Percentiles rank a stretch among this genome's conserved stretches.
Conservation (phyloP, 2,113 vertebrate species). For the Candoia aspera region DNA sequence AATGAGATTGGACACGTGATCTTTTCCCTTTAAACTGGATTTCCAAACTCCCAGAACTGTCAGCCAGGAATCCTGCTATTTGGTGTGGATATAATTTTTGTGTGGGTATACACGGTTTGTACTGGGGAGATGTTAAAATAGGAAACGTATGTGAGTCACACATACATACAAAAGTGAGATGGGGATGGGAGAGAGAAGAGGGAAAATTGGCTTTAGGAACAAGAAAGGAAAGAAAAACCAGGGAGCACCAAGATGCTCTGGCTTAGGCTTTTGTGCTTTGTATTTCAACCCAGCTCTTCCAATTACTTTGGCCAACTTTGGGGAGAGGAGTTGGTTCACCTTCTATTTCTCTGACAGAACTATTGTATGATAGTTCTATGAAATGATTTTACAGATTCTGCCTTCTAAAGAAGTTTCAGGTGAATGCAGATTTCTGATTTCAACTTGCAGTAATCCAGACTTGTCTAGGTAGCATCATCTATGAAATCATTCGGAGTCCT, state of each 20-base stretch:
- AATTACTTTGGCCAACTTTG: not conserved
- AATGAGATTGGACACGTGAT: not conserved
- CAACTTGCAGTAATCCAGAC: not conserved
- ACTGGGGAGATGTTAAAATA: not conserved
- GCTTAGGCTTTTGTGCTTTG: not conserved
- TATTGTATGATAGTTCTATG: not conserved
- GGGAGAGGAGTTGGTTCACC: not conserved
- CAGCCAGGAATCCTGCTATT: not conserved
- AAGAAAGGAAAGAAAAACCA: too few species aligned
- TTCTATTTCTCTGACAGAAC: not conserved
- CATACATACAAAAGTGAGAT: not conserved
- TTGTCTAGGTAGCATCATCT: not conserved
- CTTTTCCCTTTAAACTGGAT: not conserved
- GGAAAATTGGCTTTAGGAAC: not conserved
- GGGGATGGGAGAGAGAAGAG: not conserved
- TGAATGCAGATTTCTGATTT: not conserved
- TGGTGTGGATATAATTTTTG: not conserved
- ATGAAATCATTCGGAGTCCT: not conserved
- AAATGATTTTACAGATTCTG: not conserved
- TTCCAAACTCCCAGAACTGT: not conserved
- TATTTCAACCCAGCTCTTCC: not conserved
- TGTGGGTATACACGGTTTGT: not conserved
- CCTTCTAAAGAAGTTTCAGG: not conserved
- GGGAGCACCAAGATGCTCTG: too few species aligned
- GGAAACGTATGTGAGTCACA: not conserved